Evolutionary conservation across 2,888 invertebrate genomes (phyloP).

Genomic region (Sminthurides aquaticus): DNA sequence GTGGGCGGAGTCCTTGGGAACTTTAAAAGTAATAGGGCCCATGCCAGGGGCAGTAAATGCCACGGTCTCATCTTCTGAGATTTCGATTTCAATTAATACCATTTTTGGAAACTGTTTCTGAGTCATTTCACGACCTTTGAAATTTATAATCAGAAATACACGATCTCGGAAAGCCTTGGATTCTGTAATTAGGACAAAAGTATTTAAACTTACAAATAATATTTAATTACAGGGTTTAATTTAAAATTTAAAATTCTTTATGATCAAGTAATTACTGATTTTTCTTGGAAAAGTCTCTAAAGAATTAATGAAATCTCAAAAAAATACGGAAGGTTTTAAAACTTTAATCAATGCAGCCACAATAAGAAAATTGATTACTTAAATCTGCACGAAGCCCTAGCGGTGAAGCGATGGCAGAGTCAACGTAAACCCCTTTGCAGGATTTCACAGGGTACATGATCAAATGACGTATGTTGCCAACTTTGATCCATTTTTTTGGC

Average conservation of each 20-base stretch:
- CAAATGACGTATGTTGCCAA: conserved; percentile 21
- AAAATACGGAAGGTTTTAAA: background rate
- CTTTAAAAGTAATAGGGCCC: conserved; percentile 11
- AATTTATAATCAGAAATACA: conserved; percentile 31
- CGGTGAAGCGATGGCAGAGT: conserved; percentile 12
- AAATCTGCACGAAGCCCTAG: conserved; percentile 21
- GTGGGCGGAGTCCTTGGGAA: conserved; percentile 4
- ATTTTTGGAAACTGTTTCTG: conserved; percentile 26
- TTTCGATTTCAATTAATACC: conserved; percentile 16
- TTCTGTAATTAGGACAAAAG: background rate
- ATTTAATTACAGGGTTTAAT: background rate
- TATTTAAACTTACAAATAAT: background rate
- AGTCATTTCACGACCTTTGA: conserved; percentile 19
- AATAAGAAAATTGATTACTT: background rate
- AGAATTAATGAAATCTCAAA: background rate
- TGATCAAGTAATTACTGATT: conserved; percentile 5
- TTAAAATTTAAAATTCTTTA: too few relatives aligned
- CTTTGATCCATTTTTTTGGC: conserved; percentile 27
- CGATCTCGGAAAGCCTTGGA: conserved; percentile 30
- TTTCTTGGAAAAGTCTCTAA: background rate
- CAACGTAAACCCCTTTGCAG: conserved; percentile 25
- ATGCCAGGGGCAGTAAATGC: conserved; percentile 20
- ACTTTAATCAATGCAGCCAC: background rate
- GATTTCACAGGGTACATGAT: conserved; percentile 31
- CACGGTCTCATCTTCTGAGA: conserved; percentile 22